Evolutionary conservation across 2,113 vertebrate species (phyloP).

Genomic region (Promerops cafer): DNA sequence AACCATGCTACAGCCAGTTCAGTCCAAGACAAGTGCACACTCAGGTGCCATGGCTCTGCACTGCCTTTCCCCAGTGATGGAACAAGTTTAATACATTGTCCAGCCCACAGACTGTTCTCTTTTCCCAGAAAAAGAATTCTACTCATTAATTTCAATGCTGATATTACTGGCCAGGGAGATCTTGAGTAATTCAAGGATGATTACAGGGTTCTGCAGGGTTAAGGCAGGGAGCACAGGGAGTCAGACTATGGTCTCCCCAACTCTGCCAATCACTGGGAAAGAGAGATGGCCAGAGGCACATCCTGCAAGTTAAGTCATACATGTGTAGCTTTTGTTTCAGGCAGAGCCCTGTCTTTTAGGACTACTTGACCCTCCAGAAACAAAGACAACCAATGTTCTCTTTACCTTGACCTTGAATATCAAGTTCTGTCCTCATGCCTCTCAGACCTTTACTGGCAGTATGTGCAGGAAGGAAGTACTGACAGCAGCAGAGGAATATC

Average conservation of each 20-base stretch:
- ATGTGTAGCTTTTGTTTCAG: neutral
- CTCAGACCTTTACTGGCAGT: neutral
- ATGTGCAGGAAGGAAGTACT: neutral
- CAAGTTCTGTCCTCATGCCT: neutral
- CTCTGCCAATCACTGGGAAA: neutral
- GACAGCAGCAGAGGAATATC: neutral
- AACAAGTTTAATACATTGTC: neutral
- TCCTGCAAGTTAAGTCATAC: neutral
- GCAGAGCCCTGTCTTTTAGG: neutral
- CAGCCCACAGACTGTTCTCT: neutral
- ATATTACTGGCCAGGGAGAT: neutral
- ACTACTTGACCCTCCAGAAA: neutral
- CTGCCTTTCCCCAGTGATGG: neutral
- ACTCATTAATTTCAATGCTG: neutral
- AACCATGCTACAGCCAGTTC: neutral
- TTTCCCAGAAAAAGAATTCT: neutral
- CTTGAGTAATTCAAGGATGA: neutral
- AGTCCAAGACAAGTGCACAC: neutral
- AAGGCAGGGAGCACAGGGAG: neutral
- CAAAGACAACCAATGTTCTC: neutral
- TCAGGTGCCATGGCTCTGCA: neutral
- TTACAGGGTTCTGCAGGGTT: accelerated
- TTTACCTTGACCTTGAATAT: neutral
- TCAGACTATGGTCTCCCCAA: neutral
- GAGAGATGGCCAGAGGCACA: neutral